These are phyloP conservation scores for Cyphomyrus plagiostoma DNA, from an alignment of 2,113 vertebrate species.

Conservation along the genomic window DNA sequence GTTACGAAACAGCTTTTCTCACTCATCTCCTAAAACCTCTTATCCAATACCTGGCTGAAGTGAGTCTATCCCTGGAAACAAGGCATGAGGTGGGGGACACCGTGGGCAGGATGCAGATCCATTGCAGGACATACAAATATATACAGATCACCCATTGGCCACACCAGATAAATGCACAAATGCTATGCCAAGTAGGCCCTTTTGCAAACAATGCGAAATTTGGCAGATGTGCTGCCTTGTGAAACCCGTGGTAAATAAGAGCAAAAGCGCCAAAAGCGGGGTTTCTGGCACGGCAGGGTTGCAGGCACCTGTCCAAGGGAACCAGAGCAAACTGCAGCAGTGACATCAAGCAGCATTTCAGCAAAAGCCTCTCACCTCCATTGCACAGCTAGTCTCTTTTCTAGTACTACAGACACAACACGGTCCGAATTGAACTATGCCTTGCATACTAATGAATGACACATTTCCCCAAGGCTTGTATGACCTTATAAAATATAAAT, in stretches of 20 bases:
- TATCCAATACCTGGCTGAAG: background rate
- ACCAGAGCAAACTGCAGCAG: background rate
- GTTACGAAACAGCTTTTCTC: background rate
- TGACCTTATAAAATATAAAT: background rate
- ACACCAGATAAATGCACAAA: background rate
- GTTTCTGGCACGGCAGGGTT: background rate
- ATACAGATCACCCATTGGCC: background rate
- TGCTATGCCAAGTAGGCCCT: background rate
- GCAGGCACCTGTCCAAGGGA: background rate
- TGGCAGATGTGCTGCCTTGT: background rate
- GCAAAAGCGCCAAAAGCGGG: background rate
- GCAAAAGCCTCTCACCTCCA: background rate
- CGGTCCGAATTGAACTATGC: background rate
- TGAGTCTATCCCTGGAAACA: background rate
- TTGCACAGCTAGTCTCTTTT: background rate
- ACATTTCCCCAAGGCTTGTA: background rate
- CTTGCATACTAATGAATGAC: background rate
- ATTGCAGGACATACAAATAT: background rate
- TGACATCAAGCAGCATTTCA: background rate
- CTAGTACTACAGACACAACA: background rate
- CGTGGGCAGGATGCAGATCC: background rate
- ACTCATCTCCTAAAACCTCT: background rate
- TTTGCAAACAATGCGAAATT: background rate
- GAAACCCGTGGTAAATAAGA: background rate
- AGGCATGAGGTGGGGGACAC: background rate